Percentiles rank a stretch among this genome's conserved stretches.
Conservation (phyloP, 2,113 vertebrate genomes). For the Bubo blakistoni region DNA sequence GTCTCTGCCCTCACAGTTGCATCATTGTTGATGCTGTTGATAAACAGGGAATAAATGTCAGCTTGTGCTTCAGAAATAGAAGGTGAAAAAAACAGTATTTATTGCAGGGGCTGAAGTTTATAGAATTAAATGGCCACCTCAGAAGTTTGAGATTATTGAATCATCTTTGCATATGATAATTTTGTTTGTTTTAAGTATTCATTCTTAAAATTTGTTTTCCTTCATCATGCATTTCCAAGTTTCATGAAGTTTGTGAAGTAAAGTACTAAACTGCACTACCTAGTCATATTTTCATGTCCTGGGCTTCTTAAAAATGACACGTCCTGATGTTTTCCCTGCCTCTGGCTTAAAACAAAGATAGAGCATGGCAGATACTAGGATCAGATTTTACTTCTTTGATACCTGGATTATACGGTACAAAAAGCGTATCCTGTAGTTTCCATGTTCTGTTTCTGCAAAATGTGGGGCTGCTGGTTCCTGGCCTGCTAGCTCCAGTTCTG, state of each 20-base stretch:
- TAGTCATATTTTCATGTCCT: neutral
- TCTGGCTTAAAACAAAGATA: neutral
- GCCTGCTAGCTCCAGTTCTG: neutral
- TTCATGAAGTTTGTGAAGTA: neutral
- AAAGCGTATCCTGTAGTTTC: neutral
- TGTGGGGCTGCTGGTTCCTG: neutral
- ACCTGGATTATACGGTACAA: neutral
- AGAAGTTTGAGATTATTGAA: neutral
- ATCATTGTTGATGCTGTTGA: neutral
- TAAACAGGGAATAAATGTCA: neutral
- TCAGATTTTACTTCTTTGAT: constrained; percentile 7
- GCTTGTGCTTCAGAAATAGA: neutral
- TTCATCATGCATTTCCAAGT: neutral
- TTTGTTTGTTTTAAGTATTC: neutral
- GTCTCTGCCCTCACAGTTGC: neutral
- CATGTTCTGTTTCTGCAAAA: neutral
- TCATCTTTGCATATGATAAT: neutral
- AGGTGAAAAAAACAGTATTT: neutral
- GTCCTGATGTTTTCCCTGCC: neutral
- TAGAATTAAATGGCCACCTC: neutral
- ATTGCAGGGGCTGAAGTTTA: neutral
- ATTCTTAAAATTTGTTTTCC: neutral
- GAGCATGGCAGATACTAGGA: neutral
- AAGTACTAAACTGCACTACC: neutral
- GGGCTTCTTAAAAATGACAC: neutral